Evolutionary conservation across 1,140 invertebrate species (phyloP).

Genomic region (Oscheius sp.): DNA sequence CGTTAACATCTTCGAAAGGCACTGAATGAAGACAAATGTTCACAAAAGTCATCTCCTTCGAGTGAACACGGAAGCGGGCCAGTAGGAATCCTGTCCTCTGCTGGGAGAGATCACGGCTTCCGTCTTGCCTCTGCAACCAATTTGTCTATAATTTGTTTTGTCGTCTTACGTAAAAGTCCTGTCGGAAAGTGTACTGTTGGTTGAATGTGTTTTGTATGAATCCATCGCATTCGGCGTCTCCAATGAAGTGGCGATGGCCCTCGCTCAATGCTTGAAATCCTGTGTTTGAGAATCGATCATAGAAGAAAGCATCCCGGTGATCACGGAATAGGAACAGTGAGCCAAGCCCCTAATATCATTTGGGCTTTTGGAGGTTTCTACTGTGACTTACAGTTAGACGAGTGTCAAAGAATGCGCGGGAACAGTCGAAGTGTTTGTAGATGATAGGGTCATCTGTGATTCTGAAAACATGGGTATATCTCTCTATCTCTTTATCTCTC

Average conservation of each 20-base stretch:
- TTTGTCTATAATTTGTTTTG: neutral
- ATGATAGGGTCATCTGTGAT: slow-evolving; percentile 29
- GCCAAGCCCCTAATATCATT: slow-evolving; percentile 26
- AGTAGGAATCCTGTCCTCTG: slow-evolving; percentile 32
- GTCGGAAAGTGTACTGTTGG: slow-evolving; percentile 31
- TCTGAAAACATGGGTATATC: slow-evolving; percentile 4
- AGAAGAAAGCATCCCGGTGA: slow-evolving; percentile 14
- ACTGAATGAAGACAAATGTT: slow-evolving; percentile 33
- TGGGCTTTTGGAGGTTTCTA: neutral
- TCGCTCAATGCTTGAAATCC: slow-evolving; percentile 7
- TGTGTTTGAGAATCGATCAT: slow-evolving; percentile 35
- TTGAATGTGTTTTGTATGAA: slow-evolving; percentile 33
- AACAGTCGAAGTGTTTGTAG: slow-evolving; percentile 22
- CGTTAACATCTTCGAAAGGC: slow-evolving; percentile 37
- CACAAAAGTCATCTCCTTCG: slow-evolving; percentile 35
- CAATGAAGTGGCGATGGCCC: slow-evolving; percentile 28
- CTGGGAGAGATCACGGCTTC: slow-evolving; percentile 26
- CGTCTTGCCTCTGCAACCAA: slow-evolving; percentile 29
- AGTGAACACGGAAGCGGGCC: slow-evolving; percentile 29
- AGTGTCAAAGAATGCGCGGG: slow-evolving; percentile 33
- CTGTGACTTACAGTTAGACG: slow-evolving; percentile 19
- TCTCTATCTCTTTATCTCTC: neutral
- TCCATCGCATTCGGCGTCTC: slow-evolving; percentile 21
- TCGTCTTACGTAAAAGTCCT: slow-evolving; percentile 25
- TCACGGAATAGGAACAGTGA: slow-evolving; percentile 28